A percentile compares a stretch with the other conserved stretches of the same genome.
phyloP scores from a whole-genome alignment of 2,888 invertebrate genomes.

The Drosophila buzzatii region DNA sequence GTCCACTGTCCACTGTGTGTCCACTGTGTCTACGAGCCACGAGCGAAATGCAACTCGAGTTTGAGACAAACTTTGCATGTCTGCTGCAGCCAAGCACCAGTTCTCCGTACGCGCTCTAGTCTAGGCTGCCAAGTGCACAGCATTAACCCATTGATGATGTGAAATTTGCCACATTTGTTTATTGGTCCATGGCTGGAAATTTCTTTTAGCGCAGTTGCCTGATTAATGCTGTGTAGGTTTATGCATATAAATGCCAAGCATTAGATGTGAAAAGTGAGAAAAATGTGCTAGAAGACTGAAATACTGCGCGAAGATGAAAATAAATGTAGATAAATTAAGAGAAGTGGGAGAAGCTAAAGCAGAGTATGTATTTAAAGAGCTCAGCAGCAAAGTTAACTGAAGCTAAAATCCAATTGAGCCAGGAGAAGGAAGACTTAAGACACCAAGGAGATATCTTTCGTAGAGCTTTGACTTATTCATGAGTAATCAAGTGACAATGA shows the following conservation, averaged over 20 bases:
- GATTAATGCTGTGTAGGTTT: constrained; percentile 2
- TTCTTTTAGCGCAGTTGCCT: neutral
- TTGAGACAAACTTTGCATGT: constrained; percentile 62
- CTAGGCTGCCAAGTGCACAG: constrained; percentile 65
- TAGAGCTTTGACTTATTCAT: neutral
- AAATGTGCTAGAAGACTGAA: neutral
- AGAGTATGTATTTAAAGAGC: neutral
- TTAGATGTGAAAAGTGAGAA: constrained; percentile 1
- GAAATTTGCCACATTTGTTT: constrained; percentile 6
- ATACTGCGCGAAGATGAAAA: neutral
- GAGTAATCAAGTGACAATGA: neutral
- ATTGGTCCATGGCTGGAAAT: too few relatives aligned
- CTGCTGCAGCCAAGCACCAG: constrained; percentile 58
- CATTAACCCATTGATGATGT: constrained; percentile 58
- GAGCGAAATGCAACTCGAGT: constrained; percentile 11
- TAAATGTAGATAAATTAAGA: neutral
- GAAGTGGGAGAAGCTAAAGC: neutral
- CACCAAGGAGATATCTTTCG: too few relatives aligned
- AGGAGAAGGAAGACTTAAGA: too few relatives aligned
- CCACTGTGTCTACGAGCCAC: constrained; percentile 32
- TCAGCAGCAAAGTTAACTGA: neutral
- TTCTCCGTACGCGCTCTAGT: constrained; percentile 51
- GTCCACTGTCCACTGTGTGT: constrained; percentile 21
- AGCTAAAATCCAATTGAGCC: neutral
- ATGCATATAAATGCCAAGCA: neutral